Conservation (phyloP, 2,797 vertebrate species). For the Myioborus miniatus region DNA sequence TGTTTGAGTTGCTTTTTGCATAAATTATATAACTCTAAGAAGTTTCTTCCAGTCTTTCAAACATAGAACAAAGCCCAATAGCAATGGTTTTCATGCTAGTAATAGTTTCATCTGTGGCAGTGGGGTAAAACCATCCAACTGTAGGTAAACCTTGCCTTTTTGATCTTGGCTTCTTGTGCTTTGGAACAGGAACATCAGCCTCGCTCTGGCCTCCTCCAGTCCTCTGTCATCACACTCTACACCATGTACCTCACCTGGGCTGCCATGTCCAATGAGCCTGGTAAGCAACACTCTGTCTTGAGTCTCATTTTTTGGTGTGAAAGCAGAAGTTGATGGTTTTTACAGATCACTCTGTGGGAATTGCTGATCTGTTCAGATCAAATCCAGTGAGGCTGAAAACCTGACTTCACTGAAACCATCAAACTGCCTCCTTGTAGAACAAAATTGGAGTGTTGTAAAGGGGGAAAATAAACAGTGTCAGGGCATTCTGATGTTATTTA, state of each 20-base stretch:
- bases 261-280: conserved; percentile 91
- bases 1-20: not conserved
- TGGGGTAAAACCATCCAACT: not conserved
- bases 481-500: not conserved
- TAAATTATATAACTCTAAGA: not conserved
- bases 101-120: not conserved
- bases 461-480: not conserved
- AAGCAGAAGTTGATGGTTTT: not conserved
- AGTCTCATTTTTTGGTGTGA: not conserved
- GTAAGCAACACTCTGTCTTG: conserved; percentile 73
- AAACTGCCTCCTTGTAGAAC: not conserved
- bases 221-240: conserved; percentile 91
- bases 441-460: not conserved
- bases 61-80: not conserved
- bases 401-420: not conserved
- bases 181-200: conserved; percentile 83
- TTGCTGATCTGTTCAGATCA: not conserved
- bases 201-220: conserved; percentile 90
- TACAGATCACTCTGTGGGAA: not conserved
- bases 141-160: not conserved
- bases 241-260: conserved; percentile 95
- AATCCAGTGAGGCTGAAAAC: not conserved
- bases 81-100: not conserved
- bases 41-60: not conserved
- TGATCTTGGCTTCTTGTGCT: not conserved